A percentile compares a stretch with the other conserved stretches of the same genome.
These are phyloP conservation scores for Stigmatopora argus DNA, from an alignment of 2,113 vertebrate genomes.

Conservation along the genomic window DNA sequence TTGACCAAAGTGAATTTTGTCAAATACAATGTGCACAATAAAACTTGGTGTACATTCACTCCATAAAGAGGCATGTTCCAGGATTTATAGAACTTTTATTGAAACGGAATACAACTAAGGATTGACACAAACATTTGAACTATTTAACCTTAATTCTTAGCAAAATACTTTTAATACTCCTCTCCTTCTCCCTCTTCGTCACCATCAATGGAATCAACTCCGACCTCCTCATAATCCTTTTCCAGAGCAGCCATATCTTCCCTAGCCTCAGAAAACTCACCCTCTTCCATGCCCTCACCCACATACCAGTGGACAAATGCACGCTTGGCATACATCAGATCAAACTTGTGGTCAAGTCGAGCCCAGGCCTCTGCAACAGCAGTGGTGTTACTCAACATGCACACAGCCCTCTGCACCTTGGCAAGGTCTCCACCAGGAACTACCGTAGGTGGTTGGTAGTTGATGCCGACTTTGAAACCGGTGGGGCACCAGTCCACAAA, in stretches of 20 bases:
- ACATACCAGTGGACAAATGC: constrained; percentile 82
- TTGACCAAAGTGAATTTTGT: no score
- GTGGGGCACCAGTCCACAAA: constrained; percentile 81
- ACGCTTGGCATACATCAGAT: constrained; percentile 77
- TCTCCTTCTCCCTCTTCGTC: constrained; percentile 82
- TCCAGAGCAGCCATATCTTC: constrained; percentile 58
- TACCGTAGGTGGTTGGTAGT: constrained; percentile 56
- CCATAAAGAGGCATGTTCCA: background rate
- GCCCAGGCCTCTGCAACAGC: constrained; percentile 81
- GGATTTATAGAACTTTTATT: constrained; percentile 1
- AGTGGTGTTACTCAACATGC: constrained; percentile 78
- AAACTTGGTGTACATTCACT: no score
- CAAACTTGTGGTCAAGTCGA: constrained; percentile 77
- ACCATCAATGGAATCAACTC: constrained; percentile 80
- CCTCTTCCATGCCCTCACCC: constrained; percentile 80
- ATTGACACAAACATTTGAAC: background rate
- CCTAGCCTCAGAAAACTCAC: constrained; percentile 54
- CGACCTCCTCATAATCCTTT: constrained; percentile 75
- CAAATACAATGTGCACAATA: no score
- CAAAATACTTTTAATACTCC: constrained; percentile 38
- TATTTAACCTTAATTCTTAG: background rate
- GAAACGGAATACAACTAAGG: background rate
- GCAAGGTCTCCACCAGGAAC: constrained; percentile 64
- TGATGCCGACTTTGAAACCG: constrained; percentile 68
- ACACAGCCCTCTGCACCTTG: constrained; percentile 78